A percentile compares a stretch with the other conserved stretches of the same genome.
These are phyloP conservation scores for Anomalospiza imberbis DNA, from an alignment of 2,797 vertebrate species.

Conservation along the genomic window DNA sequence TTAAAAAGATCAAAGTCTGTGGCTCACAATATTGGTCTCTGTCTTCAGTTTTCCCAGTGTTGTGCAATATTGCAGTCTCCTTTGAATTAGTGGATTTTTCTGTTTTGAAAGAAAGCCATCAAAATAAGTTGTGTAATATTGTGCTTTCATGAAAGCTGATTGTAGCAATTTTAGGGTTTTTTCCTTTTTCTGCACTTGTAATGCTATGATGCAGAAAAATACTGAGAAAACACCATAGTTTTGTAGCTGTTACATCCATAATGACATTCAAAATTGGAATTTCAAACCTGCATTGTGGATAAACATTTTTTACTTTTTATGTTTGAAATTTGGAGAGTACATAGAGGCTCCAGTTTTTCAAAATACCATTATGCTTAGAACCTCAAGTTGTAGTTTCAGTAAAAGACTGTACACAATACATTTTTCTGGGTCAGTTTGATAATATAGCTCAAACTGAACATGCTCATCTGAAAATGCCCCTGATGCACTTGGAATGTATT, in stretches of 20 bases:
- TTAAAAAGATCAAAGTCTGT: background rate
- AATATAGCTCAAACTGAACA: background rate
- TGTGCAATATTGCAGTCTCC: background rate
- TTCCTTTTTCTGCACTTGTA: background rate
- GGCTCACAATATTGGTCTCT: background rate
- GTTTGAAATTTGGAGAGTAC: background rate
- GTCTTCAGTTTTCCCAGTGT: slow-evolving; percentile 19
- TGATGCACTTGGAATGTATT: background rate
- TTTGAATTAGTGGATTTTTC: slow-evolving; percentile 5
- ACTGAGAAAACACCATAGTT: background rate
- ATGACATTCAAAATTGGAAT: background rate
- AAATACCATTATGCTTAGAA: background rate
- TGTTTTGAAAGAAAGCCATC: background rate
- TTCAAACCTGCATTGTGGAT: background rate
- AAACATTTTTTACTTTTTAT: background rate
- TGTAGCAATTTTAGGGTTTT: background rate
- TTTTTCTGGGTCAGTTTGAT: background rate
- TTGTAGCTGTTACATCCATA: background rate
- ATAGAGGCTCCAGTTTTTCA: background rate
- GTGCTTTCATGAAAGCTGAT: background rate
- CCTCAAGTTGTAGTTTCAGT: background rate
- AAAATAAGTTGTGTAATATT: background rate
- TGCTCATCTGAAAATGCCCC: background rate
- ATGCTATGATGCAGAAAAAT: background rate
- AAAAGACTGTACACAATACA: background rate